These are phyloP conservation scores for Anomalospiza imberbis DNA, from an alignment of 2,797 vertebrate genomes.

Conservation along the genomic window DNA sequence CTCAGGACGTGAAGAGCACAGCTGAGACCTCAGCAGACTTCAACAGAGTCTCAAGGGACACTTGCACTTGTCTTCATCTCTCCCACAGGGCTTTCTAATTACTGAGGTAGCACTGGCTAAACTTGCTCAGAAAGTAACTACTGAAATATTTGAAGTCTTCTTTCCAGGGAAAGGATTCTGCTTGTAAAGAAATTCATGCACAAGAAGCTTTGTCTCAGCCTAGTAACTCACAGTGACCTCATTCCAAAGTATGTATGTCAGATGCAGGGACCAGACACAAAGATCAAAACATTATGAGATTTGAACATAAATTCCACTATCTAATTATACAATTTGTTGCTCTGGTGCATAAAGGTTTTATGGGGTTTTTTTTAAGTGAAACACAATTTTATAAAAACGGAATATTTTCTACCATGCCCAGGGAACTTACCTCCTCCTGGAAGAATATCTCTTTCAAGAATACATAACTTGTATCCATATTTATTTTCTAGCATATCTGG, in stretches of 20 bases:
- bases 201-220: neutral
- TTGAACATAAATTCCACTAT: neutral
- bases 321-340: neutral
- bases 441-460: conserved; percentile 86
- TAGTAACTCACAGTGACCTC: neutral
- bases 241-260: neutral
- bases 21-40: neutral
- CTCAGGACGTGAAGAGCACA: neutral
- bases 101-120: neutral
- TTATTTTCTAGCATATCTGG: conserved; percentile 81
- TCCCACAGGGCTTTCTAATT: neutral
- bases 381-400: neutral
- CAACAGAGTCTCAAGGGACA: neutral
- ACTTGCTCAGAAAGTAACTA: neutral
- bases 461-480: conserved; percentile 84
- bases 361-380: neutral
- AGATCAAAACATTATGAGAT: neutral
- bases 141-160: neutral
- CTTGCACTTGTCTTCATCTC: neutral
- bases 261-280: neutral
- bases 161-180: neutral
- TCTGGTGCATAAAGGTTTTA: neutral
- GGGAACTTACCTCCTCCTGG: conserved; percentile 85
- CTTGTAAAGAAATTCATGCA: neutral
- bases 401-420: neutral